phyloP scores from a whole-genome alignment of 2,113 vertebrate species.

The Phylloscopus trochiloides region DNA sequence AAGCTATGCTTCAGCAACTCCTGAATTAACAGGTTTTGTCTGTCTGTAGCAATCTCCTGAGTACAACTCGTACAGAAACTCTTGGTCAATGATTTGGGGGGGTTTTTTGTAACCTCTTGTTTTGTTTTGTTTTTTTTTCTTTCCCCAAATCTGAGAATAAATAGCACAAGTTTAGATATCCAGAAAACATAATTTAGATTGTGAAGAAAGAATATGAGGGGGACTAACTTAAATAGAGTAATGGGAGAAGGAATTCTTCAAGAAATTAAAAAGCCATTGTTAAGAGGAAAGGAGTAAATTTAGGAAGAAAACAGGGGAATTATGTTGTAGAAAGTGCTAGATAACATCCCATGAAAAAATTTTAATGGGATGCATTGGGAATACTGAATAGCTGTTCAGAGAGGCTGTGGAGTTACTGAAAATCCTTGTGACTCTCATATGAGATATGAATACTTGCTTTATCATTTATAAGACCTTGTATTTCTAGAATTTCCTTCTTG shows the following conservation, averaged over 20 bases:
- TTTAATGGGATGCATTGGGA: not conserved
- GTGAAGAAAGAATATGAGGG: not conserved
- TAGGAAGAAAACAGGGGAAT: not conserved
- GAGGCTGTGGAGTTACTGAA: not conserved
- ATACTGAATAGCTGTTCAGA: not conserved
- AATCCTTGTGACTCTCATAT: not conserved
- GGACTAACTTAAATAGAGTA: not conserved
- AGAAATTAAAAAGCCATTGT: not conserved
- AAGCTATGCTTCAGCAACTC: constrained; percentile 47
- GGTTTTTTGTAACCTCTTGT: not conserved
- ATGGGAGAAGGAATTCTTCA: not conserved
- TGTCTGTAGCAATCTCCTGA: constrained; percentile 28
- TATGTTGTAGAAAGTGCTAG: not conserved
- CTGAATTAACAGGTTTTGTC: constrained; percentile 59
- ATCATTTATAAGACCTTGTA: not conserved
- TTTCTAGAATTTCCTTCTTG: not conserved
- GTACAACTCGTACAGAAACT: not conserved
- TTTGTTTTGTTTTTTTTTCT: not conserved
- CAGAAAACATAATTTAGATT: not conserved
- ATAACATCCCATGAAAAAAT: not conserved
- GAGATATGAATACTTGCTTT: not conserved
- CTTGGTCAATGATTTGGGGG: not conserved
- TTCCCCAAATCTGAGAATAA: not conserved
- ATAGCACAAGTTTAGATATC: not conserved
- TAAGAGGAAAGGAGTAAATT: not conserved